A percentile compares a stretch with the other conserved stretches of the same genome.
These are phyloP conservation scores for Lagodon rhomboides DNA, from an alignment of 2,797 vertebrate species.

Conservation along the genomic window DNA sequence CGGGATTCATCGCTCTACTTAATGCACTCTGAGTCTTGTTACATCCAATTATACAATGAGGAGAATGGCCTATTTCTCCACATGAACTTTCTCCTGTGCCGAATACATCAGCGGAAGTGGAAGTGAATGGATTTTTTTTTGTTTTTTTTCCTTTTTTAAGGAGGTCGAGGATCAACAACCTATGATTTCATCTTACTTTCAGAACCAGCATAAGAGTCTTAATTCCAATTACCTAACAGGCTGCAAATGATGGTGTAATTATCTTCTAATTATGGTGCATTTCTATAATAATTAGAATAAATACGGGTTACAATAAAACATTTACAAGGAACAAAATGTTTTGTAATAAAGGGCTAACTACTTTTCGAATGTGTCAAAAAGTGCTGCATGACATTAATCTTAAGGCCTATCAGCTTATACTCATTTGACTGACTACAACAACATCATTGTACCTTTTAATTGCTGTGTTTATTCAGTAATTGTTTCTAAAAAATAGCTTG, in stretches of 20 bases:
- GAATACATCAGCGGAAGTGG: conserved; percentile 42
- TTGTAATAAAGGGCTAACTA: conserved; percentile 1
- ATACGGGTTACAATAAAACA: conserved; percentile 3
- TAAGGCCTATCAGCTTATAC: background rate
- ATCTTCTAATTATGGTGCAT: conserved; percentile 5
- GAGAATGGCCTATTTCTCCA: conserved; percentile 42
- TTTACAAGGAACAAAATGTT: background rate
- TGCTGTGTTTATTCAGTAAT: background rate
- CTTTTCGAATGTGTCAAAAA: conserved; percentile 11
- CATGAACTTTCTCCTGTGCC: conserved; percentile 34
- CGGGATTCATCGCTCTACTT: conserved; percentile 46
- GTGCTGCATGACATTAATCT: background rate
- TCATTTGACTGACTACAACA: background rate
- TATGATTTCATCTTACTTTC: background rate
- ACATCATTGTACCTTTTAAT: background rate
- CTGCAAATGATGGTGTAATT: conserved; percentile 1
- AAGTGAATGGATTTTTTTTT: conserved; percentile 42
- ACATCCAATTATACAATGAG: conserved; percentile 50
- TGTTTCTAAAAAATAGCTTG: background rate
- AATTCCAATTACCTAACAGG: background rate
- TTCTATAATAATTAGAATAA: background rate
- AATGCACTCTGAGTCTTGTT: conserved; percentile 55
- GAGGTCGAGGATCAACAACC: background rate
- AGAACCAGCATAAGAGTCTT: background rate
- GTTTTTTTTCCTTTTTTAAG: conserved; percentile 20